Conservation (phyloP, 2,888 invertebrate species). For the Trissonchulus latispiculum region DNA sequence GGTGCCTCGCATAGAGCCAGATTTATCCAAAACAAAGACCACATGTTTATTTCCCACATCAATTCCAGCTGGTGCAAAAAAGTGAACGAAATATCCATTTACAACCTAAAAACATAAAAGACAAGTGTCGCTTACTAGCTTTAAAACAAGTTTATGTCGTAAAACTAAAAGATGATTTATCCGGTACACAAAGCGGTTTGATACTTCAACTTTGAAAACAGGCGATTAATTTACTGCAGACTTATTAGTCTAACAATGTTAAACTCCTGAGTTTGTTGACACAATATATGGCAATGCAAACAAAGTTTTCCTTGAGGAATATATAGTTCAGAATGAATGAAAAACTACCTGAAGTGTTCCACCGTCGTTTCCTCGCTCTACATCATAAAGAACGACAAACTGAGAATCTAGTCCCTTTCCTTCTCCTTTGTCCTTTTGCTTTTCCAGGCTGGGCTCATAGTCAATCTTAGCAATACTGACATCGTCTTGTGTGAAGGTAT, state of each 20-base stretch:
- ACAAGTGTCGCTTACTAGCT: too few relatives aligned
- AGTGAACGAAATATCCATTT: conserved; percentile 63
- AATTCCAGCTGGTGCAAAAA: conserved; percentile 58
- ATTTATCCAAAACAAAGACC: conserved; percentile 64
- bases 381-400: conserved; percentile 62
- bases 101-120: conserved; percentile 26
- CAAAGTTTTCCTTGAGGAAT: too few relatives aligned
- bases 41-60: conserved; percentile 57
- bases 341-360: conserved; percentile 49
- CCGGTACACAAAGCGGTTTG: too few relatives aligned
- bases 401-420: conserved; percentile 52
- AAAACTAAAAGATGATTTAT: too few relatives aligned
- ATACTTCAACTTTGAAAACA: too few relatives aligned
- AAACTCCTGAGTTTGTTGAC: too few relatives aligned
- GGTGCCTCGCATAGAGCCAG: conserved; percentile 62
- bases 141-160: too few relatives aligned
- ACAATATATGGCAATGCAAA: too few relatives aligned
- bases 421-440: neutral
- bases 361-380: conserved; percentile 53
- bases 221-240: too few relatives aligned
- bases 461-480: neutral
- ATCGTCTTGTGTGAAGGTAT: neutral
- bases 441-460: neutral
- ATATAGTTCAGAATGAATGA: too few relatives aligned
- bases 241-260: too few relatives aligned